Conservation (phyloP, 2,797 vertebrate genomes). For the Pipistrellus kuhlii region DNA sequence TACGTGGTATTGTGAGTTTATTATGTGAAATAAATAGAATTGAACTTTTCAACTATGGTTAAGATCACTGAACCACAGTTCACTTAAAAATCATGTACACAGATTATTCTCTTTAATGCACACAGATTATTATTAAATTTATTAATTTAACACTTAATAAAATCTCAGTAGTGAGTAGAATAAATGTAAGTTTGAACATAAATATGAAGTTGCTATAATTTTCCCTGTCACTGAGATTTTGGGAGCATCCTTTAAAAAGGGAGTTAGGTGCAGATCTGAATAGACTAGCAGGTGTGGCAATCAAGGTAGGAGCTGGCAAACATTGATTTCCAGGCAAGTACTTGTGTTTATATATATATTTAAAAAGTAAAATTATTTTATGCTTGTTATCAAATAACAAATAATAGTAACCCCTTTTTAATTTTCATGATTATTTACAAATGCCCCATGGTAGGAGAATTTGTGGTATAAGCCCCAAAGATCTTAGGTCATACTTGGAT, state of each 20-base stretch:
- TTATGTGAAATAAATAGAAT: conserved; percentile 34
- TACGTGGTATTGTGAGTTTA: conserved; percentile 4
- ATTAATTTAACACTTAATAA: background rate
- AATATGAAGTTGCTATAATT: background rate
- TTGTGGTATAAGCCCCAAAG: background rate
- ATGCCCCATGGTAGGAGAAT: background rate
- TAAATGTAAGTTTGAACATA: conserved; percentile 25
- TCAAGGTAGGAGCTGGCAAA: background rate
- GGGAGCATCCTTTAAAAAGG: background rate
- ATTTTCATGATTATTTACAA: conserved; percentile 10
- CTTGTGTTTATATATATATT: background rate
- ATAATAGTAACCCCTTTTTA: background rate
- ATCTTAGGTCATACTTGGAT: background rate
- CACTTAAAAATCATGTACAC: background rate
- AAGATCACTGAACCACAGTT: conserved; percentile 18
- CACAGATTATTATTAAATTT: background rate
- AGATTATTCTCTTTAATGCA: background rate
- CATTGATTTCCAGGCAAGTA: background rate
- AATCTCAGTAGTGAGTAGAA: background rate
- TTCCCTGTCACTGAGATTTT: conserved; percentile 42
- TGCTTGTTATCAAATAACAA: background rate
- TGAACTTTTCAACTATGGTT: background rate
- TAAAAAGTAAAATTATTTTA: background rate
- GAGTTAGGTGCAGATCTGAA: background rate
- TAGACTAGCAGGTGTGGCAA: background rate